phyloP scores from a whole-genome alignment of 2,888 invertebrate species.

The Xanthostigma xanthostigma region DNA sequence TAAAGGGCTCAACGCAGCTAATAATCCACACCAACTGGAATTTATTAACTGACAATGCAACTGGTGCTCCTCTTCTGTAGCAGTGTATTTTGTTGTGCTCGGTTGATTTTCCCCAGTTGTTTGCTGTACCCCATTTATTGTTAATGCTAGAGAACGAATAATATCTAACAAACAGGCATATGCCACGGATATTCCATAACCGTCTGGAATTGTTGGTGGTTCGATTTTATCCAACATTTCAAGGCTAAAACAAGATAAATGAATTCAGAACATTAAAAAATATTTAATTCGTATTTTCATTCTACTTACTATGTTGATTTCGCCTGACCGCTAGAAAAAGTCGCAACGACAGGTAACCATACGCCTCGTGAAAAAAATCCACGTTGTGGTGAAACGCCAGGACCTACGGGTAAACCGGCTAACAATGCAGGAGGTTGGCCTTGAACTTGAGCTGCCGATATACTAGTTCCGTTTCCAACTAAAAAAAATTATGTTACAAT shows the following conservation, averaged over 20 bases:
- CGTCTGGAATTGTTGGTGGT: constrained; percentile 86
- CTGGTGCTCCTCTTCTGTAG: constrained; percentile 30
- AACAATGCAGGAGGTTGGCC: constrained; percentile 47
- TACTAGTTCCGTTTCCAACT: constrained; percentile 5
- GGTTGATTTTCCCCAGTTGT: constrained; percentile 17
- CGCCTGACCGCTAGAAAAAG: constrained; percentile 70
- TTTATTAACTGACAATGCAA: constrained; percentile 65
- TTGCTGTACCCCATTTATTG: constrained; percentile 28
- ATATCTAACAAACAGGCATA: constrained; percentile 88
- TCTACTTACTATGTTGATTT: constrained; percentile 79
- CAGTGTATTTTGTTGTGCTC: constrained; percentile 24
- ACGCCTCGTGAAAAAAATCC: constrained; percentile 89
- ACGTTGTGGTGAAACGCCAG: constrained; percentile 71
- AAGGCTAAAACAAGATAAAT: constrained; percentile 41
- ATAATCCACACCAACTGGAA: constrained; percentile 89
- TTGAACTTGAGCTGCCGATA: constrained; percentile 32
- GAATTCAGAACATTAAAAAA: background rate
- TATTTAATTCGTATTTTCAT: constrained; percentile 1
- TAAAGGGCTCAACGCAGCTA: constrained; percentile 80
- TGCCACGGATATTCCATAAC: constrained; percentile 92
- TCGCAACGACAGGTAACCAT: constrained; percentile 78
- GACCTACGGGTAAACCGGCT: constrained; percentile 50
- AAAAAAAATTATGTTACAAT: constrained; percentile 7
- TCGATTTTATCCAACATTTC: constrained; percentile 95
- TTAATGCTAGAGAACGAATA: constrained; percentile 68